These are phyloP conservation scores for Zeus faber DNA, from an alignment of 2,113 vertebrate species.

Conservation along the genomic window DNA sequence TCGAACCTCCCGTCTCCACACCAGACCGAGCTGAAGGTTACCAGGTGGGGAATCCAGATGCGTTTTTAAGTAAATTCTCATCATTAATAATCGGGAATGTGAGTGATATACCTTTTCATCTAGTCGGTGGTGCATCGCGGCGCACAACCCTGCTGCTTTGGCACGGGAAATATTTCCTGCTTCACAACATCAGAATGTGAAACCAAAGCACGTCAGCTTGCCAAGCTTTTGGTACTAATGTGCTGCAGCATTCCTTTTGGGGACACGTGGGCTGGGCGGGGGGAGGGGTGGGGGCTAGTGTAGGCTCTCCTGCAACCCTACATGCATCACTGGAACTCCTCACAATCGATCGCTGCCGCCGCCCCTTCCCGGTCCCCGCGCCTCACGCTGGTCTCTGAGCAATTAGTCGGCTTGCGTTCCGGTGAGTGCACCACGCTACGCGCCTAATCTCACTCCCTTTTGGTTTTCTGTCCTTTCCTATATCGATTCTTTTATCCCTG, in stretches of 20 bases:
- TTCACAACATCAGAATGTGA: background rate
- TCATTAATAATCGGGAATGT: too few species aligned
- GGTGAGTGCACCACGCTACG: constrained; percentile 45
- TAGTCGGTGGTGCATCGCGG: too few species aligned
- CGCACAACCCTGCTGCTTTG: too few species aligned
- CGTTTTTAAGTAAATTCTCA: too few species aligned
- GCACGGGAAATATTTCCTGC: background rate
- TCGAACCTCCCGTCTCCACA: too few species aligned
- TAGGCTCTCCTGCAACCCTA: background rate
- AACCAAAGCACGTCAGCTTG: too few species aligned
- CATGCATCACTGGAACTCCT: constrained; percentile 28
- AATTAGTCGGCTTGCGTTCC: constrained; percentile 65
- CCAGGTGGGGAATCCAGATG: too few species aligned
- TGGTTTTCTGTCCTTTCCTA: constrained; percentile 38
- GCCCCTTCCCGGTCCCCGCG: constrained; percentile 31
- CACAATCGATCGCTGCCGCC: constrained; percentile 52
- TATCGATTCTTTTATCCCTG: constrained; percentile 56
- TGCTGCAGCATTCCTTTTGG: background rate
- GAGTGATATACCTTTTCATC: too few species aligned
- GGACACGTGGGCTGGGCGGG: background rate
- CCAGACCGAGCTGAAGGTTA: too few species aligned
- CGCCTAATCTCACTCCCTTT: constrained; percentile 53
- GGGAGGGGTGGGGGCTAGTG: background rate
- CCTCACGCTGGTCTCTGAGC: constrained; percentile 60
- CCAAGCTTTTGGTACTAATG: too few species aligned